Conservation (phyloP, 2,113 vertebrate species). For the Crotalus helleri region DNA sequence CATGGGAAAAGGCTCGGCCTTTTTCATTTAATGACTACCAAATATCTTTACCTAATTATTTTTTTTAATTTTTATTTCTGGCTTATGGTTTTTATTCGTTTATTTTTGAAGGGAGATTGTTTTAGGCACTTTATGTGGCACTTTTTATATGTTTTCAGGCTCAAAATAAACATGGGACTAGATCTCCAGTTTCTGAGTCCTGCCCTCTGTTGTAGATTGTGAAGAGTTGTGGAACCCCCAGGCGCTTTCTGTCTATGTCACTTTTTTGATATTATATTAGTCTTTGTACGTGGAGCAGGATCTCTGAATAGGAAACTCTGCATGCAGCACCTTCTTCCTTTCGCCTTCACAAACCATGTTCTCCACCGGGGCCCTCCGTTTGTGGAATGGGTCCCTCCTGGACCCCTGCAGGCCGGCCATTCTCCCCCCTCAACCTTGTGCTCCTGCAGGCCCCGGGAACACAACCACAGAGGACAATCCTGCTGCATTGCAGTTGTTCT, state of each 20-base stretch:
- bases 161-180: too few species aligned
- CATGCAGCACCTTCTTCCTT: not conserved
- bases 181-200: not conserved
- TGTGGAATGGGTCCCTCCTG: not conserved
- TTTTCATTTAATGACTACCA: too few species aligned
- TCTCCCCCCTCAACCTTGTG: not conserved
- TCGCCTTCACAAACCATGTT: not conserved
- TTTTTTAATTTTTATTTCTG: too few species aligned
- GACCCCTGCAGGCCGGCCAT: not conserved
- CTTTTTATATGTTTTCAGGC: not conserved
- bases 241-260: not conserved
- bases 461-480: constrained; percentile 37
- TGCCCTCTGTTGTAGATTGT: too few species aligned
- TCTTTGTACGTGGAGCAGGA: not conserved
- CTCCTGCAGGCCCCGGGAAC: not conserved
- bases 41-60: too few species aligned
- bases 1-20: too few species aligned
- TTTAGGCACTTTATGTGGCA: not conserved
- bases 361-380: not conserved
- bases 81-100: not conserved
- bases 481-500: constrained; percentile 46
- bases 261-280: not conserved
- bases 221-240: not conserved
- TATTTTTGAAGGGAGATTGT: not conserved
- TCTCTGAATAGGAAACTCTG: not conserved